These are phyloP conservation scores for Acronicta alni DNA, from an alignment of 2,888 invertebrate species.

Conservation along the genomic window DNA sequence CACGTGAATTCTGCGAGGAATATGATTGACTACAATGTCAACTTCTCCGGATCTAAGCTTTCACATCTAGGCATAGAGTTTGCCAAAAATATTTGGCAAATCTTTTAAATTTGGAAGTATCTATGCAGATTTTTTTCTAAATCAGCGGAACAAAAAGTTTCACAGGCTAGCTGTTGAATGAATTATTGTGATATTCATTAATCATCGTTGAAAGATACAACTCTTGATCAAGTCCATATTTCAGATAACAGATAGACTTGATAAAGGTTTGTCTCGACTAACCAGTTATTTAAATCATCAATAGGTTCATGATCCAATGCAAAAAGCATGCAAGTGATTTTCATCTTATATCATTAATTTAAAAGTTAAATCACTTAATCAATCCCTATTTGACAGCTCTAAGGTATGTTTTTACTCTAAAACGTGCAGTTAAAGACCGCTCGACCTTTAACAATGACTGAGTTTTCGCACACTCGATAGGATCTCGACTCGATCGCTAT, in stretches of 20 bases:
- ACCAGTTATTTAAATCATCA: neutral
- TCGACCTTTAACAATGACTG: constrained; percentile 23
- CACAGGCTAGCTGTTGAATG: neutral
- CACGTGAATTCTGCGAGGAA: no score
- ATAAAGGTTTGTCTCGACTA: neutral
- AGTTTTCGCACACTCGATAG: constrained; percentile 20
- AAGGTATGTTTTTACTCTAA: constrained; percentile 13
- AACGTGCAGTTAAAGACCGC: constrained; percentile 13
- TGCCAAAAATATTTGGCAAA: constrained; percentile 16
- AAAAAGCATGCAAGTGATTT: constrained; percentile 11
- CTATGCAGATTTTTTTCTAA: neutral
- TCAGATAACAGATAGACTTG: neutral
- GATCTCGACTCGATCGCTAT: constrained; percentile 15
- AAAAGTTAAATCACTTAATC: constrained; percentile 31
- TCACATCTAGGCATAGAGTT: neutral
- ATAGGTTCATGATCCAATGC: constrained; percentile 9
- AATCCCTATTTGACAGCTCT: constrained; percentile 29
- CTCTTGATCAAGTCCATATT: no score
- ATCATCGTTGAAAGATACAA: no score
- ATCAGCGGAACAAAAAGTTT: neutral
- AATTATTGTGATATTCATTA: no score
- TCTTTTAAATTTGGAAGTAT: constrained; percentile 3
- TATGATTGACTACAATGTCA: constrained; percentile 21
- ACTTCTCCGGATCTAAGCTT: neutral
- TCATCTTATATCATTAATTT: constrained; percentile 17